Conservation (phyloP, 1,140 invertebrate species). For the Bactericera cockerelli region DNA sequence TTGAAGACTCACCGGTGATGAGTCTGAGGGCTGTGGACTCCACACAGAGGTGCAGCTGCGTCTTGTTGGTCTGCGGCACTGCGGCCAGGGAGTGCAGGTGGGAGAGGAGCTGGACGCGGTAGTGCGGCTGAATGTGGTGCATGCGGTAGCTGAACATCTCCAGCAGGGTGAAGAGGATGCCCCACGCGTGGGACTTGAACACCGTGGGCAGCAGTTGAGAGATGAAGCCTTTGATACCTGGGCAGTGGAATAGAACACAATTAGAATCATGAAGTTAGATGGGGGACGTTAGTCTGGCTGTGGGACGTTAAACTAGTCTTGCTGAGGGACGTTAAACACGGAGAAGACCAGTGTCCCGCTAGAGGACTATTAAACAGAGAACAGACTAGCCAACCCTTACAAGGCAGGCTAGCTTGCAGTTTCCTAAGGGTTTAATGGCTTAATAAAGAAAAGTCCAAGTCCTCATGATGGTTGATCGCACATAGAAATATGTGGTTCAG, state of each 20-base stretch:
- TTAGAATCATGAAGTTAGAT: no score
- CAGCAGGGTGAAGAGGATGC: constrained; percentile 79
- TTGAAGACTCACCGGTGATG: constrained; percentile 17
- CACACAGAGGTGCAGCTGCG: constrained; percentile 84
- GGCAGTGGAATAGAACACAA: constrained; percentile 20
- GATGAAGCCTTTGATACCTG: constrained; percentile 32
- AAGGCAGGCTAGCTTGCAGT: no score
- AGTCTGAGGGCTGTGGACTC: constrained; percentile 83
- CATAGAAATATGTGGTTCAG: no score
- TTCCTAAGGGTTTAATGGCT: no score
- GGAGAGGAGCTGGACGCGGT: constrained; percentile 76
- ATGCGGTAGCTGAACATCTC: constrained; percentile 95
- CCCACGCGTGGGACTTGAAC: constrained; percentile 85
- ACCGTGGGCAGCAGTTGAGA: constrained; percentile 71
- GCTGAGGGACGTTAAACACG: no score
- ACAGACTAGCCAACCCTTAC: no score
- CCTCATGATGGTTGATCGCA: no score
- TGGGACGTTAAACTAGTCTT: constrained; percentile 6
- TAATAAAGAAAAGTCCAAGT: no score
- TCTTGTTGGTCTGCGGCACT: constrained; percentile 85
- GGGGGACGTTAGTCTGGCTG: no score
- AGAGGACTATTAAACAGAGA: no score
- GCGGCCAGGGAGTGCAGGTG: constrained; percentile 76
- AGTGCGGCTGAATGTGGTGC: constrained; percentile 91
- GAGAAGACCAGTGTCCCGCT: no score